phyloP scores from a whole-genome alignment of 2,888 invertebrate genomes.

The Perdita meconis region DNA sequence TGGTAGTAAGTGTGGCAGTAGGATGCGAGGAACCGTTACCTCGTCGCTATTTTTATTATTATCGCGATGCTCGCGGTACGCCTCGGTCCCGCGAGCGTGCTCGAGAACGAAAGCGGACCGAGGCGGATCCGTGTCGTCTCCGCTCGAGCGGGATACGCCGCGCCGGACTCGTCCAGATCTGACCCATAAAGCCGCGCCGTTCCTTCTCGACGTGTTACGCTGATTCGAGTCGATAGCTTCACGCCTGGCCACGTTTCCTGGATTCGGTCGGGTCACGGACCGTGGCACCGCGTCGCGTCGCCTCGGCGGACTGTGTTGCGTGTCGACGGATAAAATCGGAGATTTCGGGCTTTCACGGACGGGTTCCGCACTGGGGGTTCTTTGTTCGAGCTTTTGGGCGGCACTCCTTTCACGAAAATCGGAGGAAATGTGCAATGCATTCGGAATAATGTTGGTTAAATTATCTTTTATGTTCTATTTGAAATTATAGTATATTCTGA shows the following conservation, averaged over 20 bases:
- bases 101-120: conserved; percentile 57
- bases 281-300: no score
- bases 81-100: conserved; percentile 48
- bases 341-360: neutral
- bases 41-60: conserved; percentile 80
- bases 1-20: conserved; percentile 83
- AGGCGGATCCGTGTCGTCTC: conserved; percentile 1
- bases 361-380: no score
- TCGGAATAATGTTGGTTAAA: no score
- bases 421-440: no score
- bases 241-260: neutral
- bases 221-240: neutral
- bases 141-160: neutral
- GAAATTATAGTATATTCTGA: no score
- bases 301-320: no score
- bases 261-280: no score
- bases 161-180: conserved; percentile 9
- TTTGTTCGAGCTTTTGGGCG: no score
- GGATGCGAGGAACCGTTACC: conserved; percentile 83
- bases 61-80: conserved; percentile 61
- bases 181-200: conserved; percentile 46
- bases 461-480: no score
- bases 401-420: no score
- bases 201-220: neutral
- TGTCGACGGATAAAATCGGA: no score